These are phyloP conservation scores for Suillia variegata DNA, from an alignment of 2,888 invertebrate genomes.

Conservation along the genomic window DNA sequence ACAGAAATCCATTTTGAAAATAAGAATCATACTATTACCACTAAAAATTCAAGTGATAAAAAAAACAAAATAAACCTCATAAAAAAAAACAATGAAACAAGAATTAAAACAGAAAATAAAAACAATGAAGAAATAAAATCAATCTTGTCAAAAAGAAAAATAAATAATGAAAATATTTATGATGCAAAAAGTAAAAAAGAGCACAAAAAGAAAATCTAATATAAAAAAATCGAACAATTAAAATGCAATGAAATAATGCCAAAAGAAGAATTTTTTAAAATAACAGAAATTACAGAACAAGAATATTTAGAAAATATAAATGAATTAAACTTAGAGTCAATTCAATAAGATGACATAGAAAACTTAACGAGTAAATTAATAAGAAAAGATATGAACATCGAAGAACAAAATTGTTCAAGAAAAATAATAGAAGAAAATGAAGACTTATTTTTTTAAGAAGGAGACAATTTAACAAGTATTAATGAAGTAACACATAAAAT, in stretches of 20 bases:
- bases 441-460: neutral
- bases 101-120: too few species aligned
- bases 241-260: too few species aligned
- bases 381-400: neutral
- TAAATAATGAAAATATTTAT: too few species aligned
- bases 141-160: too few species aligned
- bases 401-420: neutral
- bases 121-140: too few species aligned
- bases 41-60: neutral
- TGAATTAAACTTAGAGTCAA: neutral
- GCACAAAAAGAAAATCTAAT: too few species aligned
- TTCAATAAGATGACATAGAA: neutral
- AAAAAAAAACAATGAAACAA: too few species aligned
- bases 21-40: neutral
- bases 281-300: neutral
- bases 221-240: too few species aligned
- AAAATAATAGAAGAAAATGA: slow-evolving; percentile 1
- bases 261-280: too few species aligned
- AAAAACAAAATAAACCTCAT: neutral
- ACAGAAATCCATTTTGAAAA: neutral
- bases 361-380: too few species aligned
- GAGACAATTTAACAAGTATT: neutral
- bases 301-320: neutral
- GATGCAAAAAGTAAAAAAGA: too few species aligned
- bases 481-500: neutral